A percentile compares a stretch with the other conserved stretches of the same genome.
Conservation (phyloP, 1,140 invertebrate genomes). For the Temnothorax nylanderi region DNA sequence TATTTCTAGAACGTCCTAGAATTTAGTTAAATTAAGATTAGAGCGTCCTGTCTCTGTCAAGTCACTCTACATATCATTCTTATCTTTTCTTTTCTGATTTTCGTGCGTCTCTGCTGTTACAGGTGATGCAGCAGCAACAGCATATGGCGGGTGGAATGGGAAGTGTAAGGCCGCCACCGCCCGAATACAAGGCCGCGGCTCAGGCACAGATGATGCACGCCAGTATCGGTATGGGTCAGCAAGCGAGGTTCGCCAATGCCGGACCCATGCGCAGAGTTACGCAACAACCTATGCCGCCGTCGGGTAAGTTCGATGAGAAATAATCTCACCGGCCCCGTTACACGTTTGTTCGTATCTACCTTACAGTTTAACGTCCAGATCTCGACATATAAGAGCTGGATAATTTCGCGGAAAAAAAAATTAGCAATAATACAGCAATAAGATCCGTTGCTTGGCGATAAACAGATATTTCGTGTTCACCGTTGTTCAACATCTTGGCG, state of each 20-base stretch:
- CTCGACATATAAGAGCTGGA: not conserved
- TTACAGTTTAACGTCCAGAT: not conserved
- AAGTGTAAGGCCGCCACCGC: constrained; percentile 89
- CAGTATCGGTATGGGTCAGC: constrained; percentile 83
- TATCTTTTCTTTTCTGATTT: not conserved
- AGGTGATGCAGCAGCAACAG: constrained; percentile 85
- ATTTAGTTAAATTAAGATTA: not conserved
- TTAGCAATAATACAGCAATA: not conserved
- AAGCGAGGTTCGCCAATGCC: constrained; percentile 85
- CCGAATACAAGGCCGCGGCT: constrained; percentile 90
- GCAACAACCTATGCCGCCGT: constrained; percentile 89
- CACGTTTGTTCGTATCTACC: not conserved
- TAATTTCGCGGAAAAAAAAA: not conserved
- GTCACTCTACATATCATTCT: not conserved
- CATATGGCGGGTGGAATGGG: constrained; percentile 84
- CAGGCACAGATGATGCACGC: constrained; percentile 88
- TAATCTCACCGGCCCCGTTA: not conserved
- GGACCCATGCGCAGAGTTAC: constrained; percentile 87
- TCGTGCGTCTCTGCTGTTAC: constrained; percentile 60
- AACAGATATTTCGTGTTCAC: not conserved
- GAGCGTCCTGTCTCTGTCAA: not conserved
- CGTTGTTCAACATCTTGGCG: constrained; percentile 5
- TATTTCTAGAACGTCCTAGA: not conserved
- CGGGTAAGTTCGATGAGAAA: constrained; percentile 82
- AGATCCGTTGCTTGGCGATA: not conserved